These are phyloP conservation scores for Idaea biselata DNA, from an alignment of 2,888 invertebrate genomes.

Conservation along the genomic window DNA sequence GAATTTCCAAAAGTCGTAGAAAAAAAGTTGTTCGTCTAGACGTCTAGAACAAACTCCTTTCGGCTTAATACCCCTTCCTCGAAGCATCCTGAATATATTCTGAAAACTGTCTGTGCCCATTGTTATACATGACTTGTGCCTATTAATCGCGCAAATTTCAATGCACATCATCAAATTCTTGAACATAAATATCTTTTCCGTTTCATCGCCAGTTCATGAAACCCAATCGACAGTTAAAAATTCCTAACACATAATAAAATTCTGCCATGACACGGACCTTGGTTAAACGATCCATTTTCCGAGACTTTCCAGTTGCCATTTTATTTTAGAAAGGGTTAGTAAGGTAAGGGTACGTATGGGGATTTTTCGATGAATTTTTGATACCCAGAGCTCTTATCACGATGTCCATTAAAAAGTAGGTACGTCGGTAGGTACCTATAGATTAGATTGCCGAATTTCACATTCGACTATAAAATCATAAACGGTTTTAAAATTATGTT, in stretches of 20 bases:
- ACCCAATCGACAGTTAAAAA: not conserved
- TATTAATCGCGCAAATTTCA: not conserved
- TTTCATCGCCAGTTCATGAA: not conserved
- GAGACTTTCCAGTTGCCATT: not conserved
- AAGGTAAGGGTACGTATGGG: not conserved
- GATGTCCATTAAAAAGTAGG: not conserved
- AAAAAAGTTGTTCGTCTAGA: no score
- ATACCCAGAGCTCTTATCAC: not conserved
- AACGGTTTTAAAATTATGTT: not conserved
- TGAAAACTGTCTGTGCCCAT: not conserved
- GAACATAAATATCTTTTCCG: not conserved
- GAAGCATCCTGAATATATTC: no score
- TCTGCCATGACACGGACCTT: slow-evolving; percentile 1
- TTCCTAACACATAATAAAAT: not conserved
- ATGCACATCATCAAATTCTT: not conserved
- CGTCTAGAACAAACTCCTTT: no score
- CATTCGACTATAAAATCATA: no score
- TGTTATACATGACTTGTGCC: not conserved
- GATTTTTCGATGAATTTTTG: not conserved
- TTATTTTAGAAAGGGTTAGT: not conserved
- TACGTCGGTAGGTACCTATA: not conserved
- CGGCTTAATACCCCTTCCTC: no score
- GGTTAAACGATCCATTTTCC: not conserved
- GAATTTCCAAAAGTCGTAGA: no score
- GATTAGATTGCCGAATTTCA: not conserved